Evolutionary conservation across 2,888 invertebrate species (phyloP), one percentile per base, ranked within the genome.

Genomic region (Epiblema foenella): DNA sequence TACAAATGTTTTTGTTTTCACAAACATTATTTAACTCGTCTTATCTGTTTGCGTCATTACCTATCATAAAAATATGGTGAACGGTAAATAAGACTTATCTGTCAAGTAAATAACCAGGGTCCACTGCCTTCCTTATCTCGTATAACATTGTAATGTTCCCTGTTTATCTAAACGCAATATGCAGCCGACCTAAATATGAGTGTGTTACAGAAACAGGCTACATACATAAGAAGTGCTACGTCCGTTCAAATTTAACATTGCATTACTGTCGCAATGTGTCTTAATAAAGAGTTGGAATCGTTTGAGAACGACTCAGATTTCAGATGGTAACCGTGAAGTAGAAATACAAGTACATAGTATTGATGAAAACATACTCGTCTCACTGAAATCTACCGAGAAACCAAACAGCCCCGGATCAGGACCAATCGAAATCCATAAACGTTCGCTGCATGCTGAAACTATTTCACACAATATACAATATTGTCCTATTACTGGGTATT

Each of bases 101-200:
- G 62, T 72, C 75, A 77, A 76, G 76, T 78, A 80, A 81, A 80
- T 80, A 82, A 79, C 39, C 64, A 64, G 52, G 81, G 82, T 83
- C 82, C 84, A 84, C 82, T 78, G 82, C 83, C 79, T 81, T 77
- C 77, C 79, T 80, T 84, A 85, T 85, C 84, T 77, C 69, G 75
- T 76, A 74, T 75, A 65, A 67, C 68, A 69, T 63, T 62, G 56
- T 49, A 54, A n/a, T 56, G 51, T 51, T 49, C 20, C 46, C 58
- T 10, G 71, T 64, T 65, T 71, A 71, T 71, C 71, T 62, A 57
- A 71, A 62, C 67, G 29, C 54, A 68, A 54, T 68, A 46, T 67
- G 60, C 70, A 56, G 49, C 7, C 62, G 67, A 71, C 67, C 71
- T 66, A 67, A 71, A 71, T 71, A 67, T 71, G 71, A 71, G 52